Evolutionary conservation across 2,888 invertebrate species (phyloP).

Genomic region (Apodemia duryi): DNA sequence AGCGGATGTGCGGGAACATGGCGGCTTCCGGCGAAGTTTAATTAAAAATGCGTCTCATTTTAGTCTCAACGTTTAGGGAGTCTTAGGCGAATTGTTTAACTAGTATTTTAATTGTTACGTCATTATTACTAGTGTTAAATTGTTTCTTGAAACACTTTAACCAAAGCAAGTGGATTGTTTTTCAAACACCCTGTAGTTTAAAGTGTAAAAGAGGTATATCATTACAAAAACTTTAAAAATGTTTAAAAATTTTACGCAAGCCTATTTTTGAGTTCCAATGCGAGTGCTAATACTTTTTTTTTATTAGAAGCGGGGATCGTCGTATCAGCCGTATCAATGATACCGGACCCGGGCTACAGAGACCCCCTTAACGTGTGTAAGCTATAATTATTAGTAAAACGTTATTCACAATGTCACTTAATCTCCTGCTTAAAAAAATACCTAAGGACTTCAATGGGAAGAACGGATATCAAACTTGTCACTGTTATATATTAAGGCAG

Average conservation of each 20-base stretch:
- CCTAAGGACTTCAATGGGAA: no score
- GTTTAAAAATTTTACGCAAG: not conserved
- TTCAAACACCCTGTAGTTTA: conserved; percentile 5
- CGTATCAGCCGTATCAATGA: no score
- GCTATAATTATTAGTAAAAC: no score
- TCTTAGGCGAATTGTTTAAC: conserved; percentile 42
- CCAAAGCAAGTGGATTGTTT: conserved; percentile 10
- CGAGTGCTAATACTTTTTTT: no score
- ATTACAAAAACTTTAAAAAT: conserved; percentile 1
- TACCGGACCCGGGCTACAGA: no score
- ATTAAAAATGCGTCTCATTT: conserved; percentile 75
- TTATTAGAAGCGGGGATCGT: no score
- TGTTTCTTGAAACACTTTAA: conserved; percentile 25
- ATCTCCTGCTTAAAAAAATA: no score
- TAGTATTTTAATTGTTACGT: conserved; percentile 39
- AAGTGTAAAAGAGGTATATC: not conserved
- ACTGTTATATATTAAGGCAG: no score
- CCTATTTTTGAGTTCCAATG: not conserved
- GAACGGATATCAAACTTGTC: no score
- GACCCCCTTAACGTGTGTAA: no score
- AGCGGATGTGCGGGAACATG: conserved; percentile 58
- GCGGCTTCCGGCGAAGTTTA: conserved; percentile 69
- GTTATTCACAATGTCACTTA: no score
- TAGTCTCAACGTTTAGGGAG: conserved; percentile 50
- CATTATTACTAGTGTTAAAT: conserved; percentile 31